phyloP scores from a whole-genome alignment of 2,888 invertebrate species.

The Baronia brevicornis region DNA sequence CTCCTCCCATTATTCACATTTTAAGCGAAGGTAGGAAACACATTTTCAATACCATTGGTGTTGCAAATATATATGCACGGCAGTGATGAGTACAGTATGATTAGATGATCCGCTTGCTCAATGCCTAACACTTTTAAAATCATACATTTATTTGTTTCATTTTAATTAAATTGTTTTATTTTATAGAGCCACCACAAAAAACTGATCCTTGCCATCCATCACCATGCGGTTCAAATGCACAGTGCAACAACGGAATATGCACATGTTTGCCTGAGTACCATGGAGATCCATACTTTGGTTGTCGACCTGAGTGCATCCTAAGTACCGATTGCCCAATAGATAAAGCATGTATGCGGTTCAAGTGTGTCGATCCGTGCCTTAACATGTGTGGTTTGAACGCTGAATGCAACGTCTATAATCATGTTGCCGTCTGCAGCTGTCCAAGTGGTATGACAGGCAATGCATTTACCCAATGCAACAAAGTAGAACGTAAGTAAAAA shows the following conservation, averaged over 20 bases:
- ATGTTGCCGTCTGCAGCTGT: conserved; percentile 78
- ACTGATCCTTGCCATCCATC: conserved; percentile 83
- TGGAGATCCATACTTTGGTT: conserved; percentile 85
- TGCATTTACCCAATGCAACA: conserved; percentile 80
- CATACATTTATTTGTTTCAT: too few species aligned
- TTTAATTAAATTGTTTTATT: conserved; percentile 7
- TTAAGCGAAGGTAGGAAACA: too few species aligned
- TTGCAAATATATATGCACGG: too few species aligned
- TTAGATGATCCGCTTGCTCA: too few species aligned
- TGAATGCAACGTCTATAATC: conserved; percentile 86
- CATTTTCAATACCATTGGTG: too few species aligned
- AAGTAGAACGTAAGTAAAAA: conserved; percentile 70
- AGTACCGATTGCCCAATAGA: conserved; percentile 86
- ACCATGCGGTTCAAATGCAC: conserved; percentile 86
- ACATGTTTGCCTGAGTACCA: conserved; percentile 84
- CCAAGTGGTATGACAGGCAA: conserved; percentile 79
- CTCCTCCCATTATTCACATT: too few species aligned
- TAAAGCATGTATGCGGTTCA: conserved; percentile 85
- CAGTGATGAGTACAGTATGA: too few species aligned
- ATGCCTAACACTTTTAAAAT: too few species aligned
- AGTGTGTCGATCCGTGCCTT: conserved; percentile 90
- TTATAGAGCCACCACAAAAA: conserved; percentile 46
- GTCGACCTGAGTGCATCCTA: conserved; percentile 87
- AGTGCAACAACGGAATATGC: conserved; percentile 83
- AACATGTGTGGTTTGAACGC: conserved; percentile 87